These are phyloP conservation scores for Sparus aurata DNA, from an alignment of 2,797 vertebrate species.

Conservation along the genomic window DNA sequence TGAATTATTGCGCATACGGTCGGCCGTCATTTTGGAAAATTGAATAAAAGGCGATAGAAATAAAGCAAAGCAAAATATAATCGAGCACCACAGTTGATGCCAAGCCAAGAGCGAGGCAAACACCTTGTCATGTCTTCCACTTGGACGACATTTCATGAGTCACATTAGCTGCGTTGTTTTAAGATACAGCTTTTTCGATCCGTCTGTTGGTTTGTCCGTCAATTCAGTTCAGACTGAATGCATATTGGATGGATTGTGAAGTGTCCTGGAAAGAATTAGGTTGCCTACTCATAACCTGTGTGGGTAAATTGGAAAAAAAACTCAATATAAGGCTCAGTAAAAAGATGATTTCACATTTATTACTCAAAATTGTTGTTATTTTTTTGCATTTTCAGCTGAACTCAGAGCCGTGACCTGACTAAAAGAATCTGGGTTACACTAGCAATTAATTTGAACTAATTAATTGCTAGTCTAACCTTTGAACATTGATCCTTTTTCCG, in stretches of 20 bases:
- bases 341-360: not conserved
- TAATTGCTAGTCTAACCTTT: not conserved
- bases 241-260: not conserved
- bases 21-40: conserved; percentile 9
- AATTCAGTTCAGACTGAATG: not conserved
- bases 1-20: conserved; percentile 9
- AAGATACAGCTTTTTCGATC: not conserved
- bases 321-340: not conserved
- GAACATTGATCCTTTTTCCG: not conserved
- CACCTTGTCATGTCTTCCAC: not conserved
- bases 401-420: not conserved
- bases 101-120: conserved; percentile 2
- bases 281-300: too few species aligned
- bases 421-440: not conserved
- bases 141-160: not conserved
- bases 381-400: not conserved
- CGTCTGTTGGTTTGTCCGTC: not conserved
- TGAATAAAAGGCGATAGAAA: not conserved
- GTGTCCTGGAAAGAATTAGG: too few species aligned
- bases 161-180: not conserved
- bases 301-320: not conserved
- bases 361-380: not conserved
- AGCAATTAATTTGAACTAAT: not conserved
- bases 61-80: not conserved
- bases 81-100: not conserved